Evolutionary conservation across 2,888 invertebrate species (phyloP).

Genomic region (Sminthurides aquaticus): DNA sequence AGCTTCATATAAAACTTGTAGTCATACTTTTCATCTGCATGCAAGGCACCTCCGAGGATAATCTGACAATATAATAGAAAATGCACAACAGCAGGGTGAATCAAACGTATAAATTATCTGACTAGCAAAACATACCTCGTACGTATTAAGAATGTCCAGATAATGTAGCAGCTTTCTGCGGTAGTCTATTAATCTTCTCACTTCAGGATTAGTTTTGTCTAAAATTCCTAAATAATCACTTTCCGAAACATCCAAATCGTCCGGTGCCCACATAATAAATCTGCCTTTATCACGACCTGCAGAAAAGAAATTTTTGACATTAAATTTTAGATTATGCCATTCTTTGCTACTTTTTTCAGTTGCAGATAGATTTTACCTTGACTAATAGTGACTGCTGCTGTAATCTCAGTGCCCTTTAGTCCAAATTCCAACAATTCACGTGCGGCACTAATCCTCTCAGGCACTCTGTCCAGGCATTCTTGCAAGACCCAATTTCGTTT

Average conservation of each 20-base stretch:
- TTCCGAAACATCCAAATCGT: slow-evolving; percentile 38
- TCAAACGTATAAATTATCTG: neutral
- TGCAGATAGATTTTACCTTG: too few relatives aligned
- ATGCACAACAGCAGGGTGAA: neutral
- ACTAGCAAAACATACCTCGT: slow-evolving; percentile 53
- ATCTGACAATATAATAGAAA: slow-evolving; percentile 49
- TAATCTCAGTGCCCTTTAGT: slow-evolving; percentile 59
- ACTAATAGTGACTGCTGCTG: slow-evolving; percentile 54
- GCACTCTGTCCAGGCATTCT: slow-evolving; percentile 67
- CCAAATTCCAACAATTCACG: slow-evolving; percentile 66
- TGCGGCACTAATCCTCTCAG: slow-evolving; percentile 64
- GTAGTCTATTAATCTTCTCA: slow-evolving; percentile 60
- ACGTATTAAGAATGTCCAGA: slow-evolving; percentile 61
- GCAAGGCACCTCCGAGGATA: slow-evolving; percentile 53
- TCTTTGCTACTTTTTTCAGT: too few relatives aligned
- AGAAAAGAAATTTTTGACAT: slow-evolving; percentile 2
- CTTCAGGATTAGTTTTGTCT: slow-evolving; percentile 53
- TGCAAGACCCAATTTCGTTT: slow-evolving; percentile 72
- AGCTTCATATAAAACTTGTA: slow-evolving; percentile 62
- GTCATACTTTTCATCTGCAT: slow-evolving; percentile 57
- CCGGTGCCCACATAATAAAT: slow-evolving; percentile 41
- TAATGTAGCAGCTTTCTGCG: slow-evolving; percentile 62
- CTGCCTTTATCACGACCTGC: slow-evolving; percentile 38
- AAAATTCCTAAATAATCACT: slow-evolving; percentile 46
- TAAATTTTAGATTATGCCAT: too few relatives aligned